Percentiles rank a stretch among this genome's conserved stretches.
Evolutionary conservation across 2,888 invertebrate genomes (phyloP).

Genomic region (Tolmerus cingulatus): DNA sequence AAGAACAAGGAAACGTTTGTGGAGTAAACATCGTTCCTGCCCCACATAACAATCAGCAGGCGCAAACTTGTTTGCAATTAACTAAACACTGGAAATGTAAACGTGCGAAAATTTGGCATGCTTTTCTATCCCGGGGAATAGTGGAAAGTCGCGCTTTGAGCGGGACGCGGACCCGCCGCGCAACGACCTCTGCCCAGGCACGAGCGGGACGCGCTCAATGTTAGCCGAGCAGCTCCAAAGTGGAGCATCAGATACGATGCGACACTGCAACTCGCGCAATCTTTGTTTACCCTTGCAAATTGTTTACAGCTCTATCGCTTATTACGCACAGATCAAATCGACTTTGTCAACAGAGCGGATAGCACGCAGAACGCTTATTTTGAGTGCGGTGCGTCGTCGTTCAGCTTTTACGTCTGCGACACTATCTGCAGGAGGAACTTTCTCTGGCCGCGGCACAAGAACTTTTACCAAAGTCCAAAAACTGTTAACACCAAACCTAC

Average conservation of each 20-base stretch:
- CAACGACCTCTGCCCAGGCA: not conserved
- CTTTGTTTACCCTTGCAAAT: constrained; percentile 2
- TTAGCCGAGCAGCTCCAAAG: not conserved
- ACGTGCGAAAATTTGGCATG: not conserved
- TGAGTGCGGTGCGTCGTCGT: not conserved
- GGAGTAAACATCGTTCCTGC: not conserved
- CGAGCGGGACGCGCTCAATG: not conserved
- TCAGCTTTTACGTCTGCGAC: not conserved
- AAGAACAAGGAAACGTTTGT: not conserved
- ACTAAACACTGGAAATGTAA: not conserved
- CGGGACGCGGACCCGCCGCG: not conserved
- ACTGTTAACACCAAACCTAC: not conserved
- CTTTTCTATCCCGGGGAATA: not conserved
- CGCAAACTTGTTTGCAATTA: not conserved
- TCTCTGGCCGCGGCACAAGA: not conserved
- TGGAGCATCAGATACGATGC: not conserved
- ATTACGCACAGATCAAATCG: constrained; percentile 11
- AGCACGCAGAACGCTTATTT: not conserved
- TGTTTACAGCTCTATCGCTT: constrained; percentile 10
- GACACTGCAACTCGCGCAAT: not conserved
- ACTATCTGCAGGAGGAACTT: not conserved
- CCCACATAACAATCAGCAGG: not conserved
- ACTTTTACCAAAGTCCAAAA: not conserved
- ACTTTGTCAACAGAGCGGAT: not conserved
- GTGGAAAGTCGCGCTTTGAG: not conserved